Conservation (phyloP, 2,113 vertebrate species). For the Rattus rattus region DNA sequence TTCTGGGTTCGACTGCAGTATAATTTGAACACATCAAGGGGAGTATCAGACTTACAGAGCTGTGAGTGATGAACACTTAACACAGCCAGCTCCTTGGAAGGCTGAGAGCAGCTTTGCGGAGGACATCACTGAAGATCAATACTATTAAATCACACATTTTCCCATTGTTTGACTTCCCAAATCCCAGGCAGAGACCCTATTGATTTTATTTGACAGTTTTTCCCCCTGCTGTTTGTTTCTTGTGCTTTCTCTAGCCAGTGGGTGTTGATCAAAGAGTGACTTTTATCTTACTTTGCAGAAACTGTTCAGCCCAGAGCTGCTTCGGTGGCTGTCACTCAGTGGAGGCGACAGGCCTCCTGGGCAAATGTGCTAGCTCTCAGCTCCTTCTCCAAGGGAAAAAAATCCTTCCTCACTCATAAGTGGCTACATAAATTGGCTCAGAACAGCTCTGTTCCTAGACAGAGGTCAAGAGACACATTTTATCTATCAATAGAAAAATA, state of each 20-base stretch:
- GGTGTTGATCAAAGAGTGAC: conserved; percentile 65
- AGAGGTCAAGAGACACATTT: conserved; percentile 45
- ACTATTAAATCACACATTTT: conserved; percentile 72
- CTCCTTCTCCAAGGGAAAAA: conserved; percentile 26
- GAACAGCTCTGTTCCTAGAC: conserved; percentile 22
- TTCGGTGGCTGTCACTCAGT: conserved; percentile 45
- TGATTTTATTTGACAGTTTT: conserved; percentile 72
- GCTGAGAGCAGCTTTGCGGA: neutral
- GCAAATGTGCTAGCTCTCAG: conserved; percentile 7
- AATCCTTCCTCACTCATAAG: conserved; percentile 32
- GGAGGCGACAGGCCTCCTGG: conserved; percentile 22
- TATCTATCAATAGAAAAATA: conserved; percentile 41
- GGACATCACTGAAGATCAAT: conserved; percentile 64
- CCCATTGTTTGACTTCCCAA: conserved; percentile 66
- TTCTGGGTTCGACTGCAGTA: conserved; percentile 32
- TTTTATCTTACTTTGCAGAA: conserved; percentile 56
- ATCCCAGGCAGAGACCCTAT: conserved; percentile 64
- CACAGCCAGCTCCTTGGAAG: conserved; percentile 21
- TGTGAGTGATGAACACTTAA: conserved; percentile 63
- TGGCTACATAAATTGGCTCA: conserved; percentile 33
- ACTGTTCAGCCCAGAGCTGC: conserved; percentile 46
- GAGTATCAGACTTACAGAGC: conserved; percentile 49
- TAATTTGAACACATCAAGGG: conserved; percentile 57
- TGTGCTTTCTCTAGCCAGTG: conserved; percentile 66
- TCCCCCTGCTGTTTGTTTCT: conserved; percentile 36